Evolutionary conservation across 2,113 vertebrate species (phyloP), one percentile per base, ranked within the genome.

Genomic region (Terrapene triunguis): DNA sequence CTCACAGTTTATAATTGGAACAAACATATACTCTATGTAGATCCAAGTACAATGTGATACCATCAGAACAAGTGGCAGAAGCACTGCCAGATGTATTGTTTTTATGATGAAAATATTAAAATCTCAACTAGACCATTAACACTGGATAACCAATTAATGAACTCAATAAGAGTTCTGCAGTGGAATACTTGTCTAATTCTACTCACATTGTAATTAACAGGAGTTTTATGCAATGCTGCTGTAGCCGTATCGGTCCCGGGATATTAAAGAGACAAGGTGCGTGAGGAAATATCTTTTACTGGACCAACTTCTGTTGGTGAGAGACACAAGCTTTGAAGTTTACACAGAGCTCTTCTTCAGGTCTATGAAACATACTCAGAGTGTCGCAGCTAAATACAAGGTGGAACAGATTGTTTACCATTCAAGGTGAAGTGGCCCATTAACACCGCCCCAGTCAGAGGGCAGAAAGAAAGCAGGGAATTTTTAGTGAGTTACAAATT

Each of bases 1-100:
- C 4, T 89, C 44, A 17, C 0, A 10, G 25, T 54, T 14, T 14
- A 29, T 24, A 44, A 4, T 44, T 2, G 0, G 8, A 42, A 44
- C 44, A 42, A 2, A 5, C 0, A 3, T 1, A 14, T 50, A 1
- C 3, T 12, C 69, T 25, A 44, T 3, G 38, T 74, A 25, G n/a
- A 76, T 76, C 12, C 38, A 29, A 13, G 0, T 1, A 5, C 13
- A 1, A 1, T 0, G 8, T 9, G 51, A 53, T 10, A 0, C 51
- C 2, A 21, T 78, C n/a, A 4, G n/a, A 27, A 9, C 79, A 3
- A 0, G 5, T 3, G 19, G 9, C 80, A 5, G 74, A 38, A 32
- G 79, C 1, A 19, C 51, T 2, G 1, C 4, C 57, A 14, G 44
- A 78, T 47, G 13, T 27, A 72, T 11, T 51, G 44, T 53, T 84